Conservation (phyloP, 1,140 invertebrate species). For the Oryzaephilus surinamensis region DNA sequence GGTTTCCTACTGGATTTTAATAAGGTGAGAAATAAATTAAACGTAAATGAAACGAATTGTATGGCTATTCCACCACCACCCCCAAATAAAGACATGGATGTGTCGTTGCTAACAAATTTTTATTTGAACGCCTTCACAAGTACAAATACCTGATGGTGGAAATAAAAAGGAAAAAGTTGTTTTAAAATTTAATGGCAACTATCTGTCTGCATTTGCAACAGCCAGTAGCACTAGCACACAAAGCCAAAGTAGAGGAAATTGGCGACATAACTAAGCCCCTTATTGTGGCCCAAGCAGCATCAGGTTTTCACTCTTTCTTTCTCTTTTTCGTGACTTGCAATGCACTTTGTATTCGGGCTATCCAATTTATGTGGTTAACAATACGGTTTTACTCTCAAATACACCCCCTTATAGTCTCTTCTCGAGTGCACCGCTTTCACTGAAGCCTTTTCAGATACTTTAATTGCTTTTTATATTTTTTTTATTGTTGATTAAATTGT, state of each 20-base stretch:
- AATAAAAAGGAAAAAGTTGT: too few relatives aligned
- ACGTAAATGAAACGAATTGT: too few relatives aligned
- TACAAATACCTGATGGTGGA: too few relatives aligned
- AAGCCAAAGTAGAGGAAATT: slow-evolving; percentile 11
- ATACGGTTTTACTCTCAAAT: slow-evolving; percentile 10
- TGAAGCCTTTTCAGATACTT: neutral
- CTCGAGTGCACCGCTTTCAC: slow-evolving; percentile 4
- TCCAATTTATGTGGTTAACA: slow-evolving; percentile 12
- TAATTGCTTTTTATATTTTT: neutral
- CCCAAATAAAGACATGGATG: too few relatives aligned
- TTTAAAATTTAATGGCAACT: slow-evolving; percentile 7
- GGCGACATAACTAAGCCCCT: slow-evolving; percentile 14
- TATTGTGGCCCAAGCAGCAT: slow-evolving; percentile 1
- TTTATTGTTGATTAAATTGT: neutral
- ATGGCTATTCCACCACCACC: too few relatives aligned
- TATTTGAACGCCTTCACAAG: too few relatives aligned
- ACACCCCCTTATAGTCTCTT: too few relatives aligned
- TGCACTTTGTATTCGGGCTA: slow-evolving; percentile 8
- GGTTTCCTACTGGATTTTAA: slow-evolving; percentile 15
- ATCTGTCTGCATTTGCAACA: slow-evolving; percentile 9
- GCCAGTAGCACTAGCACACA: slow-evolving; percentile 7
- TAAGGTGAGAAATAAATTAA: slow-evolving; percentile 15
- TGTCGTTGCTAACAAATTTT: too few relatives aligned
- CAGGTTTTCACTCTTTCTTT: neutral
- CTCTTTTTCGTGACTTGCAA: neutral